These are phyloP conservation scores for Megaceryle alcyon DNA, from an alignment of 2,797 vertebrate genomes.

Conservation along the genomic window DNA sequence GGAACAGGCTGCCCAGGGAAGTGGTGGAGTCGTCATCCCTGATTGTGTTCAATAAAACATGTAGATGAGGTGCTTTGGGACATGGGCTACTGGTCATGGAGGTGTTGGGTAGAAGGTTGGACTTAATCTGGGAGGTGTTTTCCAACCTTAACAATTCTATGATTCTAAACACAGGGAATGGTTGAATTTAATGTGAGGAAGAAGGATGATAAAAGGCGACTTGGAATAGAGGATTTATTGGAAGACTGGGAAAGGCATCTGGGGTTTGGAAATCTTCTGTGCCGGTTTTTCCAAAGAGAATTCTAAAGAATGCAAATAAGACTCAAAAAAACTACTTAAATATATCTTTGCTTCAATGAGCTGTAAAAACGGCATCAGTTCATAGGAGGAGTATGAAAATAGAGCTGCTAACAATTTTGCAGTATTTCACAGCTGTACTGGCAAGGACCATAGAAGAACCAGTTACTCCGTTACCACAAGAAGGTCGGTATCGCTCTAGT, in stretches of 20 bases:
- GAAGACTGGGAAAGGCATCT: not conserved
- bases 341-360: not conserved
- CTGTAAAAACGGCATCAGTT: constrained; percentile 22
- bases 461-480: constrained; percentile 13
- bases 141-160: no score
- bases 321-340: not conserved
- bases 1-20: no score
- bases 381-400: constrained; percentile 9
- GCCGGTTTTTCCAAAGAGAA: not conserved
- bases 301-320: not conserved
- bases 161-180: not conserved
- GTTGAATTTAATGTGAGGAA: not conserved
- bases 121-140: no score
- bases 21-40: no score
- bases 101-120: no score
- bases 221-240: not conserved
- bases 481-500: not conserved
- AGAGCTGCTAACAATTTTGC: constrained; percentile 27
- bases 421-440: constrained; percentile 24
- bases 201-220: not conserved
- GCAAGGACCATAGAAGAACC: not conserved
- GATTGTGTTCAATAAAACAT: no score
- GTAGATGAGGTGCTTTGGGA: no score
- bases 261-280: not conserved
- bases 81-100: no score